Base-by-base conservation (phyloP, 2,888 invertebrate genomes). In the Macrosoma leucophasiata region DNA sequence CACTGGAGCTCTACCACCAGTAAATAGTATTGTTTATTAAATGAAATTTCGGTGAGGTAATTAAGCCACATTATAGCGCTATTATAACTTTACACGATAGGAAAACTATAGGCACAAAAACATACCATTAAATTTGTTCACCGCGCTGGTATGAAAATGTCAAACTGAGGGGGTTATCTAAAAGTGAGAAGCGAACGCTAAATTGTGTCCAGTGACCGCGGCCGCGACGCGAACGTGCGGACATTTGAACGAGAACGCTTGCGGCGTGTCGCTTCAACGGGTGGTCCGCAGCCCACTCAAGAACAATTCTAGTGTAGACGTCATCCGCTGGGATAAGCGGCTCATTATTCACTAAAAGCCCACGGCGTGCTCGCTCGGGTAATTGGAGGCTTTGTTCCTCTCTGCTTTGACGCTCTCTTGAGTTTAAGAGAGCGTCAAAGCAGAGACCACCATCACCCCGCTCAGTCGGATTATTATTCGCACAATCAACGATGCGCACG, bases 281-380 rank as follows among this genome's bases (percentile, higher is more conserved):
- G 75, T 70, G 75, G 74, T 71, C 74, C 54, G 55, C 62, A 31
- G 60, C 67, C 67, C 64, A 71, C 73, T 75, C 71, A 59, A 66
- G 63, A 69, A 73, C 75, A 71, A 66, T 79, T 71, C 68, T 61
- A 76, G 71, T 69, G 73, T 67, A 73, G 64, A 71, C 74, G 68
- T 74, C 77, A 73, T 71, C 66, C 65, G 55, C 58, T 52, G 65
- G 74, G 72, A 74, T 79, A 81, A 81, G 75, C 78, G 71, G 71
- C 77, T 79, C 79, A 81, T 84, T 81, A 82, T 78, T 79, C 77
- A 79, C 78, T 79, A 79, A 82, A 81, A 78, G 78, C 79, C 73
- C 76, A 79, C 75, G 69, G 79, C 81, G 71, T 75, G 78, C 77
- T 64, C 66, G 72, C 67, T 66, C 62, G 66, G 76, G 71, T 82